These are phyloP conservation scores for Mesocentrotus franciscanus DNA, from an alignment of 53 echinoderm and acorn worm species.

Conservation along the genomic window DNA sequence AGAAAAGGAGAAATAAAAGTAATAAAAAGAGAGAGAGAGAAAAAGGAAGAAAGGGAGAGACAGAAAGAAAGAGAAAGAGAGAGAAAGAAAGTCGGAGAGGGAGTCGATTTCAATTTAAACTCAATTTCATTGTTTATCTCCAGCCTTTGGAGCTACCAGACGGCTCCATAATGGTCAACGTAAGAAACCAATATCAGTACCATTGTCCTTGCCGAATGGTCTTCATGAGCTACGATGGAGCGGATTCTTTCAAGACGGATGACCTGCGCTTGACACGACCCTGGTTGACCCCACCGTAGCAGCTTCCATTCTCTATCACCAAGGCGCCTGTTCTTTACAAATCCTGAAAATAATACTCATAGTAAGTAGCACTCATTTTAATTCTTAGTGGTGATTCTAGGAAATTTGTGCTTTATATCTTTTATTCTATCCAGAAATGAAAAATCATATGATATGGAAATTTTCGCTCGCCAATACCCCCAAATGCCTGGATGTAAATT, in stretches of 20 bases:
- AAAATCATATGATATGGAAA: no score
- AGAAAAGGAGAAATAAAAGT: no score
- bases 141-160: constrained; percentile 86
- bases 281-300: constrained; percentile 86
- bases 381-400: no score
- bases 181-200: constrained; percentile 84
- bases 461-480: no score
- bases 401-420: no score
- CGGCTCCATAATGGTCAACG: constrained; percentile 91
- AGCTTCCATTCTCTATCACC: constrained; percentile 80
- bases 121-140: not conserved
- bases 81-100: no score
- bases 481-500: no score
- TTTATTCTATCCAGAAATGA: no score
- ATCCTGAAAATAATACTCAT: constrained; percentile 75
- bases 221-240: constrained; percentile 85
- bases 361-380: constrained; percentile 75
- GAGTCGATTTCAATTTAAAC: not conserved
- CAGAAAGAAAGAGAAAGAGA: no score
- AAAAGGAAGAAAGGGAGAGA: no score
- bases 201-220: constrained; percentile 89
- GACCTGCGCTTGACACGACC: constrained; percentile 74
- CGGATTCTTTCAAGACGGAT: constrained; percentile 76
- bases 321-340: constrained; percentile 82
- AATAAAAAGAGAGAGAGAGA: no score